Base-by-base conservation (phyloP, 2,113 vertebrate species). In the Eretmochelys imbricata region DNA sequence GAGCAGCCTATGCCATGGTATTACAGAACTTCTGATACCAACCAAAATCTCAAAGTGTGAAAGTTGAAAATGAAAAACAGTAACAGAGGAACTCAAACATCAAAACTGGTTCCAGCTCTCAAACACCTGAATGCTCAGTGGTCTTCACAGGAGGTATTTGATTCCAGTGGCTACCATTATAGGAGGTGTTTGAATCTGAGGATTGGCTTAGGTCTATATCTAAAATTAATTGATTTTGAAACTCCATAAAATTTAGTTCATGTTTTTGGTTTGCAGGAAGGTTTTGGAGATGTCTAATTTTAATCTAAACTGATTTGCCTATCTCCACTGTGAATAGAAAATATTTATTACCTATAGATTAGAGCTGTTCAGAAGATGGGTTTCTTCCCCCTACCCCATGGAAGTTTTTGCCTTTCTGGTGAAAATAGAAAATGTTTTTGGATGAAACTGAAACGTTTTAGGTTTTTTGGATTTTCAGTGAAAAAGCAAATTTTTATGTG, bases 11-110 rank as follows among this genome's bases (percentile, higher is more conserved):
- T 91, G 89, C 88, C 84, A 87, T 0, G 0, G 65, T 48, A 87
- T 94, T 94, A 96, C 79, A 93, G 42, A 93, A 93, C 85, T 75
- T 97, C 31, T 85, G 94, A 38, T 94, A 53, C 49, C 27, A 89
- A 91, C 19, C 65, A 96, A 96, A 94, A 90, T 93, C 54, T 89
- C 65, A 57, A 94, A 94, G 27, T 48, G 72, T 19, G 91, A 38
- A 91, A 94, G 65, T 65, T 88, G 53, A n/a, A 62, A 92, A 88
- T 72, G 12, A 48, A 93, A 93, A 88, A 84, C 27, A 88, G 78
- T 59, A 6, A 48, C 29, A 7, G 4, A 13, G 31, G 11, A 84
- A 86, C 10, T 83, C 35, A 89, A 31, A 35, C 10, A 80, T 87
- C 85, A 87, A 76, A 78, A 87, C 12, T 20, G 51, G 27, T 6